Conservation (phyloP, 53 echinoderm and acorn worm species). For the Mesocentrotus franciscanus region DNA sequence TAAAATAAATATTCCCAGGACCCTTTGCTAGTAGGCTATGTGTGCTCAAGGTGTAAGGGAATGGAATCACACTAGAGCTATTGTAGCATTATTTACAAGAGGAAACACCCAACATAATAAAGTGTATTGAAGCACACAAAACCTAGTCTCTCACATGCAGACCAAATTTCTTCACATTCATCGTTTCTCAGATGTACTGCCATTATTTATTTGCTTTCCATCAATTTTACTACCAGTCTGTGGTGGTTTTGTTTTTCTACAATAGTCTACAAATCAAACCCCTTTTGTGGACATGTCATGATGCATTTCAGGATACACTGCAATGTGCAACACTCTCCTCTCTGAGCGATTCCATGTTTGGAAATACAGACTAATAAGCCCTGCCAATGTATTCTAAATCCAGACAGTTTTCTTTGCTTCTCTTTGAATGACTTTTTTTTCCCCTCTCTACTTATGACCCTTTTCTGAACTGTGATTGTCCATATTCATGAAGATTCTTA, state of each 20-base stretch:
- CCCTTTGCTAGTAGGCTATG: slow-evolving; percentile 25
- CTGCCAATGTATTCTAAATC: neutral
- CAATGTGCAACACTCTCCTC: neutral
- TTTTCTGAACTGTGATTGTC: neutral
- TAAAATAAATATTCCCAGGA: slow-evolving; percentile 43
- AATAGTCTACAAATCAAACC: neutral
- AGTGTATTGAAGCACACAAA: slow-evolving; percentile 47
- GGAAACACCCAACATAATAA: slow-evolving; percentile 8
- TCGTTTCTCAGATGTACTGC: neutral
- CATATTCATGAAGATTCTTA: neutral
- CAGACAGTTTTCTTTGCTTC: slow-evolving; percentile 15
- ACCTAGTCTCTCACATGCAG: neutral
- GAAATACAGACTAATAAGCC: neutral
- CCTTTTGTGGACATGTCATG: neutral
- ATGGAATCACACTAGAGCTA: slow-evolving; percentile 36
- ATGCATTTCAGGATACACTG: neutral
- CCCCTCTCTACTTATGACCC: neutral
- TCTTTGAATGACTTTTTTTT: neutral
- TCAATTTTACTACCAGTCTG: neutral
- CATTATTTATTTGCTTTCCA: neutral
- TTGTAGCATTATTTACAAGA: slow-evolving; percentile 52
- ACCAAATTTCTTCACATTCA: neutral
- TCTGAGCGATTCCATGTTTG: neutral
- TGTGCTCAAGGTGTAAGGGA: slow-evolving; percentile 46
- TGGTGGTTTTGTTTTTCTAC: neutral